A percentile compares a stretch with the other conserved stretches of the same genome.
Evolutionary conservation across 2,797 vertebrate species (phyloP).

Genomic region (Triplophysa bombifrons): DNA sequence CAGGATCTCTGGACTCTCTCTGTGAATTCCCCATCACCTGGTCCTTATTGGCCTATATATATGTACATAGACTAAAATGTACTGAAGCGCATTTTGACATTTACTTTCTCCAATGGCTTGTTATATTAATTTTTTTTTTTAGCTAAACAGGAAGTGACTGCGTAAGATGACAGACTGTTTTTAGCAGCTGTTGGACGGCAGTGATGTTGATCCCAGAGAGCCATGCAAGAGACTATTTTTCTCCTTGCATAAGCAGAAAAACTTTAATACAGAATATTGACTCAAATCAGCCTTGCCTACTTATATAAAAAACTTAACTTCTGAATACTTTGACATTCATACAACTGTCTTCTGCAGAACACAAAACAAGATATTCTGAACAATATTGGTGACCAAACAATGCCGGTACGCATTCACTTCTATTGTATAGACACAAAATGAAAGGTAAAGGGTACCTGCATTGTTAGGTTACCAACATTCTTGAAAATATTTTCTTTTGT

Average conservation of each 20-base stretch:
- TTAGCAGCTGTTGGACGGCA: background rate
- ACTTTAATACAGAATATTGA: constrained; percentile 17
- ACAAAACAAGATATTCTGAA: too few species aligned
- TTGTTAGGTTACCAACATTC: too few species aligned
- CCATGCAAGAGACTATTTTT: constrained; percentile 1
- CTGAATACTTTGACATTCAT: constrained; percentile 25
- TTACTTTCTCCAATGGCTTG: too few species aligned
- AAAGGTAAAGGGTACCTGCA: background rate
- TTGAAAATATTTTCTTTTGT: too few species aligned
- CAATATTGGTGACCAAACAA: too few species aligned
- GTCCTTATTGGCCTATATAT: constrained; percentile 50
- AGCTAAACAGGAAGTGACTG: background rate
- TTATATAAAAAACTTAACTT: background rate
- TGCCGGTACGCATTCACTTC: too few species aligned
- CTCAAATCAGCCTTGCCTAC: constrained; percentile 16
- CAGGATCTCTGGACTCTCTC: constrained; percentile 40
- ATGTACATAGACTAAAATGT: background rate
- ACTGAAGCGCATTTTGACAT: background rate
- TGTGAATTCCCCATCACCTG: constrained; percentile 41
- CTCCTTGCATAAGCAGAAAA: background rate
- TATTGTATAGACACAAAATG: too few species aligned
- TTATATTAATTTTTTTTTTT: background rate
- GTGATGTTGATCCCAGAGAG: background rate
- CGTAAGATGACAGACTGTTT: background rate
- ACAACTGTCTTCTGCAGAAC: background rate